Percentiles rank a stretch among this genome's conserved stretches.
These are phyloP conservation scores for Merodon equestris DNA, from an alignment of 2,888 invertebrate genomes.

Conservation along the genomic window DNA sequence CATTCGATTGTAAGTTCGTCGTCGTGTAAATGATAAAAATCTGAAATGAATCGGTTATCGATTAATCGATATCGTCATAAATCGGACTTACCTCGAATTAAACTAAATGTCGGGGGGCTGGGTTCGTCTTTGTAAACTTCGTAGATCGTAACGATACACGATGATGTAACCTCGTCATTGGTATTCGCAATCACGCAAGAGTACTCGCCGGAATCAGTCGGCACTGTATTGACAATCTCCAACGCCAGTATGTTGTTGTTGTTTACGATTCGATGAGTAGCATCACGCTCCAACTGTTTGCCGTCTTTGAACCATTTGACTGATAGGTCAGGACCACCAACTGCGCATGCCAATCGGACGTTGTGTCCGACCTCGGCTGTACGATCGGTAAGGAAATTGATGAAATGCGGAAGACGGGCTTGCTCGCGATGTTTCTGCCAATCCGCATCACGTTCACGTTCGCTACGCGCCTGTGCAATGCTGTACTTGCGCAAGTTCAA, in stretches of 20 bases:
- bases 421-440: constrained; percentile 78
- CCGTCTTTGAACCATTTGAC: constrained; percentile 89
- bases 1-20: constrained; percentile 83
- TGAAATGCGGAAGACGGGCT: constrained; percentile 75
- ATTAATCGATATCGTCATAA: constrained; percentile 56
- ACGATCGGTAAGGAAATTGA: constrained; percentile 85
- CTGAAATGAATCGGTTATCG: constrained; percentile 71
- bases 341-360: constrained; percentile 88
- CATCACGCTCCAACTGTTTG: constrained; percentile 78
- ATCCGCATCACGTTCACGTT: constrained; percentile 77
- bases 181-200: constrained; percentile 86
- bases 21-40: constrained; percentile 79
- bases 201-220: constrained; percentile 84
- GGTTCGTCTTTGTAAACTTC: constrained; percentile 86
- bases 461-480: constrained; percentile 74
- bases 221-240: constrained; percentile 81
- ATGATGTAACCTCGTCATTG: constrained; percentile 85
- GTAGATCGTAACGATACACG: constrained; percentile 87
- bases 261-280: constrained; percentile 79
- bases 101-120: constrained; percentile 86
- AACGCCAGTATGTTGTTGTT: constrained; percentile 82
- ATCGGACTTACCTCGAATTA: constrained; percentile 81
- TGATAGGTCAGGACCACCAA: constrained; percentile 85
- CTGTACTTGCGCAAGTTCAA: constrained; percentile 77
- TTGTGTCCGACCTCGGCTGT: constrained; percentile 87